Conservation (phyloP, 1,140 invertebrate species). For the Sogatella furcifera region DNA sequence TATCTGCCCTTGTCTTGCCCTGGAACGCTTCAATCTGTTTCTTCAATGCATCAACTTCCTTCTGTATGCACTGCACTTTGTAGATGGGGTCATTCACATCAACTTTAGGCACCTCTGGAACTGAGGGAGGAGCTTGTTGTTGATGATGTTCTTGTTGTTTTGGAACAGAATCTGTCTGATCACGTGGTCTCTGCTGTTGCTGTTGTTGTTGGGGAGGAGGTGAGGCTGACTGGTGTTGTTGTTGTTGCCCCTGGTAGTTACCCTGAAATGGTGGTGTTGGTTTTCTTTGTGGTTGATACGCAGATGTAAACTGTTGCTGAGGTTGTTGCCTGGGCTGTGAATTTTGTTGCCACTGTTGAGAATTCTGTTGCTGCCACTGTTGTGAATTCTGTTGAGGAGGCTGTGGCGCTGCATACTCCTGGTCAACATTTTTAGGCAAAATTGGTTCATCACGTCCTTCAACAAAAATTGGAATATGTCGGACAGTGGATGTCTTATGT, state of each 20-base stretch:
- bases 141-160: slow-evolving; percentile 21
- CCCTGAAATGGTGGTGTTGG: slow-evolving; percentile 14
- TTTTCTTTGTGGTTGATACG: slow-evolving; percentile 29
- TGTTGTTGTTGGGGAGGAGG: slow-evolving; percentile 21
- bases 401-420: slow-evolving; percentile 21
- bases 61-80: slow-evolving; percentile 65
- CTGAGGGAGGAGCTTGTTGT: slow-evolving; percentile 23
- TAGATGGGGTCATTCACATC: slow-evolving; percentile 56
- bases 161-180: slow-evolving; percentile 22
- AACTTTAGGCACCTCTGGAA: slow-evolving; percentile 22
- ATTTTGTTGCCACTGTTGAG: slow-evolving; percentile 23
- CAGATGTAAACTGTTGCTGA: slow-evolving; percentile 25
- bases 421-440: slow-evolving; percentile 18
- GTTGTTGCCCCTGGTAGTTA: slow-evolving; percentile 14
- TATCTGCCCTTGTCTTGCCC: slow-evolving; percentile 61
- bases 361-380: slow-evolving; percentile 23
- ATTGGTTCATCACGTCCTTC: slow-evolving; percentile 54
- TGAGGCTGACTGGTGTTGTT: slow-evolving; percentile 16
- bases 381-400: slow-evolving; percentile 20
- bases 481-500: slow-evolving; percentile 38
- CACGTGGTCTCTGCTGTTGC: slow-evolving; percentile 21
- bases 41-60: slow-evolving; percentile 67
- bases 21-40: slow-evolving; percentile 64
- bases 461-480: slow-evolving; percentile 79
- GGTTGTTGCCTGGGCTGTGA: slow-evolving; percentile 27